These are phyloP conservation scores for Fratercula arctica DNA, from an alignment of 2,797 vertebrate genomes.

Conservation along the genomic window DNA sequence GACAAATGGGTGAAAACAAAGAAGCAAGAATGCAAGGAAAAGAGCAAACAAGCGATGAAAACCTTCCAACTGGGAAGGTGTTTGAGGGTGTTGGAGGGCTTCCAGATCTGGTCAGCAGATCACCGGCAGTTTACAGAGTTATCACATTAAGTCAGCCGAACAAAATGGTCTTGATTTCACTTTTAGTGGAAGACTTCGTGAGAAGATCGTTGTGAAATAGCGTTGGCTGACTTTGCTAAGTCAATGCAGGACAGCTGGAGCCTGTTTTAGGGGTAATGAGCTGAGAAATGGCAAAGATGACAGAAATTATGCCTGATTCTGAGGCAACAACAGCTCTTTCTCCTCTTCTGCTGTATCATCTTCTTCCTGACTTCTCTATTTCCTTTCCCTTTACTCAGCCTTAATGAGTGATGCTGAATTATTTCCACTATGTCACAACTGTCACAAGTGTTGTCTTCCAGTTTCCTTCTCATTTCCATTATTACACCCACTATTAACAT, in stretches of 20 bases:
- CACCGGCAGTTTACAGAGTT: not conserved
- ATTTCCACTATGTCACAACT: not conserved
- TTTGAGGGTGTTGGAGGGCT: not conserved
- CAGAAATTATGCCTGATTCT: not conserved
- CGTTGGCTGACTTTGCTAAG: not conserved
- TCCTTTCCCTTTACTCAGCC: not conserved
- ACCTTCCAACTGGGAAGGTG: not conserved
- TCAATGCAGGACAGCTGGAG: not conserved
- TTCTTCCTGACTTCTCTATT: conserved; percentile 4
- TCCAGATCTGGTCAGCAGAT: not conserved
- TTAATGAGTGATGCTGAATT: not conserved
- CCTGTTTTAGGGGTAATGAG: not conserved
- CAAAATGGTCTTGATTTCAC: not conserved
- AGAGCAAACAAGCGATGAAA: not conserved
- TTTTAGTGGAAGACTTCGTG: not conserved
- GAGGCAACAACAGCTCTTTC: not conserved
- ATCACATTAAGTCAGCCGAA: not conserved
- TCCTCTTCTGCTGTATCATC: not conserved
- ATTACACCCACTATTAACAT: not conserved
- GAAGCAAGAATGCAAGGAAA: not conserved
- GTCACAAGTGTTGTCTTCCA: not conserved
- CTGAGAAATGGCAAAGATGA: not conserved
- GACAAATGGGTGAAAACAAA: not conserved
- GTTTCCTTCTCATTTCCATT: not conserved
- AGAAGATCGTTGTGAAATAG: not conserved